A percentile compares a stretch with the other conserved stretches of the same genome.
Evolutionary conservation across 2,888 invertebrate genomes (phyloP).

Genomic region (Lasioglossum marginatum): DNA sequence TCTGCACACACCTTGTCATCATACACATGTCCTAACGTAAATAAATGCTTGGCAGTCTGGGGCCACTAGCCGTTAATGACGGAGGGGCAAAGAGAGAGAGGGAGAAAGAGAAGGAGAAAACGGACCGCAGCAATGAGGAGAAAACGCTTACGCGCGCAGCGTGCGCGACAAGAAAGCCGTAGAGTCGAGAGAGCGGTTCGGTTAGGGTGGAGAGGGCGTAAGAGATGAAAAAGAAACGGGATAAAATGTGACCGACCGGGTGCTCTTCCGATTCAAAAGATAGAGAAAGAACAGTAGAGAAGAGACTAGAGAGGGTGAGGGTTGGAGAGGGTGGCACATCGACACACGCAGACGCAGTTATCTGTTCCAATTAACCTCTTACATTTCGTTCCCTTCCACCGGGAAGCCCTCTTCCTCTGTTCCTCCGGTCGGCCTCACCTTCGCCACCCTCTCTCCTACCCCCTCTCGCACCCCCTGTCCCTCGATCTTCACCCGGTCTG

Average conservation of each 20-base stretch:
- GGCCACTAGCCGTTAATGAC: conserved; percentile 67
- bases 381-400: conserved; percentile 71
- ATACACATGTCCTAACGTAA: conserved; percentile 62
- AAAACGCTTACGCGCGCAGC: conserved; percentile 57
- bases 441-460: background rate
- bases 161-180: conserved; percentile 50
- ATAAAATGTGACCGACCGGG: conserved; percentile 66
- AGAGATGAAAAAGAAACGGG: conserved; percentile 64
- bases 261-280: conserved; percentile 7
- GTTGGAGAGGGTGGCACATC: conserved; percentile 47
- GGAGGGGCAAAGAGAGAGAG: background rate
- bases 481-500: conserved; percentile 16
- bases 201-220: conserved; percentile 42
- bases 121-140: conserved; percentile 43
- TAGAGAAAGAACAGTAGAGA: conserved; percentile 3
- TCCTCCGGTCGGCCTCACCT: conserved; percentile 10
- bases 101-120: background rate
- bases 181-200: conserved; percentile 24
- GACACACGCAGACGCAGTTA: conserved; percentile 71
- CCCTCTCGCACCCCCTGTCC: background rate
- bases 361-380: conserved; percentile 78
- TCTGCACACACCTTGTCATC: conserved; percentile 45
- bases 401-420: conserved; percentile 40
- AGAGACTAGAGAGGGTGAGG: background rate
- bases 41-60: conserved; percentile 65